Base-by-base conservation (phyloP, 2,113 vertebrate genomes). In the Psettodes erumei region DNA sequence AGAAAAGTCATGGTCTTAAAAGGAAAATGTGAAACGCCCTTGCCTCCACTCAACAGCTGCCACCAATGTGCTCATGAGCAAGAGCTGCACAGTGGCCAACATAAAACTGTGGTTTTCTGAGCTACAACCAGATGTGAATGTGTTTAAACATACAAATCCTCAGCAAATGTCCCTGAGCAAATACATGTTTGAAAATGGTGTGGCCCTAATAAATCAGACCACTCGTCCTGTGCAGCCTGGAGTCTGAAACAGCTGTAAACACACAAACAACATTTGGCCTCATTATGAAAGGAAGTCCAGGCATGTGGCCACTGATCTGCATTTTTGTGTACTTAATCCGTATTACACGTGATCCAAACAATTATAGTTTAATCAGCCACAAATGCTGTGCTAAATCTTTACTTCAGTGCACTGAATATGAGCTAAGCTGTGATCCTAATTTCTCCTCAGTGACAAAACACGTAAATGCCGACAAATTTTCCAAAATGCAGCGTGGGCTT, bases 401-500 rank as follows among this genome's bases (percentile, higher is more conserved):
- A 21, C 28, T 16, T 64, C 21, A 25, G 16, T 43, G 21, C 16
- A 63, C 43, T 27, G 1, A 45, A 23, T 30, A 40, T 64, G 28
- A 50, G 13, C 21, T 28, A 23, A 68, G 38, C 3, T 16, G 37
- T 63, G 33, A 18, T 42, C 79, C 37, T 81, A 21, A 70, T 84
- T 61, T 43, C 10, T 79, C 13, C 18, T 35, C 77, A 70, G 40
- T 62, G 42, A 83, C 79, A 55, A 67, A 75, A 82, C 38, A 70
- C 30, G 6, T 75, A 66, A 79, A 76, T 55, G 48, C 59, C 10
- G 58, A 77, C 61, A 51, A 21, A 25, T 74, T 56, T 68, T 79
- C 33, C 28, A 3, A 55, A 73, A 86, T 82, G 48, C 81, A 68
- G 25, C 71, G 64, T 67, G 19, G 4, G 59, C 11, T 91, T 84